Evolutionary conservation across 2,888 invertebrate genomes (phyloP), one percentile per base, ranked within the genome.

Genomic region (Caenorhabditis uteleia): DNA sequence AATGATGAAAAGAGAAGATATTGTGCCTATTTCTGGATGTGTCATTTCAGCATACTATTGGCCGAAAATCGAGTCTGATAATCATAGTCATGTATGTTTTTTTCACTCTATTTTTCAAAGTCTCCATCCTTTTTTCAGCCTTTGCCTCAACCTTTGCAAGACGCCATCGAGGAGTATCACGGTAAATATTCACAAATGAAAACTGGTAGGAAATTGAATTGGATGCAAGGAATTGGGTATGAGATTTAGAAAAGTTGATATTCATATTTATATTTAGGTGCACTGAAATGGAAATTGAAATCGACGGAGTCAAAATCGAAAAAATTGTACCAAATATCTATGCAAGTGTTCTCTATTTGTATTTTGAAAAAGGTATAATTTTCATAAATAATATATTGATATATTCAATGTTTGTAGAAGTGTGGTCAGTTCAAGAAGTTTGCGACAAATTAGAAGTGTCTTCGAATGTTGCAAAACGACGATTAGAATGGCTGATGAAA

Each of bases 31-130:
- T 26, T 89, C 89, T 72, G 91, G 93, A 1, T 89, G 95, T 85
- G 92, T 97, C 74, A 87, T 98, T n/a, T 97, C 95, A 0, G 93
- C 93, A 2, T 95, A 97, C 84, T 98, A 95, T 86, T 98, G 97
- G 97, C 97, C 97, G 1, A 68, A 73, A 16, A 25, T 72, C 7
- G 67, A 71, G 14, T n/a, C 27, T 16, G 77, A 73, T 4, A 46
- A 44, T 10, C 42, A 49, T 27, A 18, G 14, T 26, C 8, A 27
- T 33, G 26, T 38, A 36, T 36, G 3, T 1, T n/a, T 25, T 45
- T 21, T 43, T 23, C 26, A 12, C n/a, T n/a, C n/a, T n/a, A 39
- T 48, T 45, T 8, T 16, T 4, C 25, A 12, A 2, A 29, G 14
- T 29, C 31, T 29, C 7, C 14, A 29, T 29, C 34, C 14, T 12